Base-by-base conservation (phyloP, 2,113 vertebrate genomes). In the Xiphorhynchus elegans region DNA sequence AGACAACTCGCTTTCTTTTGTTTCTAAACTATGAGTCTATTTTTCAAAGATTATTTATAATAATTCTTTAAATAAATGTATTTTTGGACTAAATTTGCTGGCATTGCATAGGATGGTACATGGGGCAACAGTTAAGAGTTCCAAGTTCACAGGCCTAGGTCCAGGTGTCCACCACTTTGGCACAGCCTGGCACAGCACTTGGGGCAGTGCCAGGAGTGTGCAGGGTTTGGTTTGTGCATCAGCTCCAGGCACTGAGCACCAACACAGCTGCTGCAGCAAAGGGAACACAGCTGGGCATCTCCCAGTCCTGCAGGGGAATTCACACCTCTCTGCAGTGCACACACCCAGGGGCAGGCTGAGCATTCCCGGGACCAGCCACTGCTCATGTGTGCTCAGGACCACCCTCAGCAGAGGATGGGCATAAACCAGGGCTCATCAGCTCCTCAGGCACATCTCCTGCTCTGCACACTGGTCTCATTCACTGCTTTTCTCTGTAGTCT, bases 61-160 rank as follows among this genome's bases (percentile, higher is more conserved):
- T 28, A 82, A 62, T 94, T 85, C 16, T 84, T 94, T 80, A 97
- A 98, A 98, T 98, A 98, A 98, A 98, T 49, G 68, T 95, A 96
- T 94, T 95, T 92, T 84, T 95, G 53, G 59, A 97, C 23, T 69
- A 94, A 84, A 52, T 1, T 17, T 44, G 29, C 15, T 83, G 69
- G 46, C 1, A 10, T 4, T 15, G 23, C 11, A 8, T 2, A 58
- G 40, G 55, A 11, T 5, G 3, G 73, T 88, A 74, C 9, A 10
- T 0, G 11, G 29, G 23, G 44, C 26, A 44, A 59, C 8, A 39
- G 75, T 1, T 21, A 64, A 26, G 5, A 56, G 17, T 7, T 33
- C 12, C 3, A 46, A 49, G 9, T 7, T 33, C 47, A 37, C 37
- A 37, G 37, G n/a, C n/a, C n/a, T n/a, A n/a, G n/a, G 37, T 37